Evolutionary conservation across 2,888 invertebrate genomes (phyloP).

Genomic region (Melikaiella ostensackeni): DNA sequence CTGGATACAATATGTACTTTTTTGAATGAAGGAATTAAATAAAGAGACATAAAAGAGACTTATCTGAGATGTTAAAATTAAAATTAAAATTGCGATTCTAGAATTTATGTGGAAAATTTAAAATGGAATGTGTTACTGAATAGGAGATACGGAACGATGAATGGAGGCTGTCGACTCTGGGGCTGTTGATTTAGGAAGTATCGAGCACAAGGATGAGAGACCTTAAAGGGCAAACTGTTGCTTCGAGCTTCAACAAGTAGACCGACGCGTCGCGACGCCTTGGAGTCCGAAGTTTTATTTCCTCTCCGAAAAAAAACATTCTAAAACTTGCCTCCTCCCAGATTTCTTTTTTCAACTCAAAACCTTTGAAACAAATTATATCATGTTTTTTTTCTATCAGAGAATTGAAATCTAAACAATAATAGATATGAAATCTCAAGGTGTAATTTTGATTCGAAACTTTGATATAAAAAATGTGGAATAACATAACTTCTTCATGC

Average conservation of each 20-base stretch:
- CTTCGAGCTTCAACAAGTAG: slow-evolving; percentile 75
- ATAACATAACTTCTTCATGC: no score
- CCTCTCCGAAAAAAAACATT: neutral
- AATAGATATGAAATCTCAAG: no score
- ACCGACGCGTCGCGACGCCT: slow-evolving; percentile 41
- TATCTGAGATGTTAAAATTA: no score
- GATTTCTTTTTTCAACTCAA: neutral
- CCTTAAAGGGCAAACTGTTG: slow-evolving; percentile 75
- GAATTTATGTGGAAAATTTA: neutral
- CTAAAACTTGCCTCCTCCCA: neutral
- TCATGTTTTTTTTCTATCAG: neutral
- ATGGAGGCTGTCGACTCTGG: neutral
- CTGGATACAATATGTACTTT: no score
- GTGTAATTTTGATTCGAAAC: no score
- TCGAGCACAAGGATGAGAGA: slow-evolving; percentile 43
- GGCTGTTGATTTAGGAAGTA: slow-evolving; percentile 27
- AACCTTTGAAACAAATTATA: neutral
- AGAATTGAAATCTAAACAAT: neutral
- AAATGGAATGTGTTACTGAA: neutral
- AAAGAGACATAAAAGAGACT: no score
- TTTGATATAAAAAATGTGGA: no score
- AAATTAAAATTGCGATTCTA: no score
- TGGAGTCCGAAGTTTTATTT: neutral
- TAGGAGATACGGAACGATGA: neutral
- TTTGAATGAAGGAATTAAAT: no score